Base-by-base conservation (phyloP, 2,888 invertebrate genomes). In the Eupithecia exiguata region DNA sequence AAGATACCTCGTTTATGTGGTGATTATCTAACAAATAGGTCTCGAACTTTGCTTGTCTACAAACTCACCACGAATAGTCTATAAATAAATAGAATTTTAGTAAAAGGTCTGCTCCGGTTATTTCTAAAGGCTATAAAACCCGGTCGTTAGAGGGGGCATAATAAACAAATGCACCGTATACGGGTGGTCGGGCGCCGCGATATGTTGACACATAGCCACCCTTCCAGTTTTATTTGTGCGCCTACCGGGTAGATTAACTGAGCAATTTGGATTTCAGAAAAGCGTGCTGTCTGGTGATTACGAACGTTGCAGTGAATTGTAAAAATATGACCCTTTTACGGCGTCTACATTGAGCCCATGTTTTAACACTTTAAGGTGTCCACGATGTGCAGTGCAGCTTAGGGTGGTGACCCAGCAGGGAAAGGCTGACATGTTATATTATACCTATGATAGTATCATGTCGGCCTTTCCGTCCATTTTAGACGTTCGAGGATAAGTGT, bases 101-200 rank as follows among this genome's bases (percentile, higher is more conserved):
- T 82, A 83, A 83, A 84, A 84, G 81, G 81, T 82, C 88, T 84
- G 88, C 81, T 87, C 80, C 82, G 82, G 87, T 87, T 88, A 89
- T 89, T 90, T 90, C 87, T 84, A 86, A 88, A 89, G 88, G 85
- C 89, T 89, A 91, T 91, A 91, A 91, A 91, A 86, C 84, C 25
- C 74, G 80, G 82, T 81, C 84, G 83, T 79, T 78, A 78, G 80
- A 82, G 82, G 85, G 58, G 82, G 85, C 82, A 87, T 84, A 82
- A 87, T 91, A 92, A 92, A 92, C 91, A 92, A 88, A 90, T 85
- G 86, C 80, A 81, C 76, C 82, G 81, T 61, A 83, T 84, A 91
- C 91, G 92, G 92, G 92, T 91, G 92, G 92, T 90, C 92, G 91
- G 81, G 73, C 77, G 84, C 84, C 79, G 82, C 89, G 88, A 90